Conservation (phyloP, 2,888 invertebrate species). For the Pterostichus niger region DNA sequence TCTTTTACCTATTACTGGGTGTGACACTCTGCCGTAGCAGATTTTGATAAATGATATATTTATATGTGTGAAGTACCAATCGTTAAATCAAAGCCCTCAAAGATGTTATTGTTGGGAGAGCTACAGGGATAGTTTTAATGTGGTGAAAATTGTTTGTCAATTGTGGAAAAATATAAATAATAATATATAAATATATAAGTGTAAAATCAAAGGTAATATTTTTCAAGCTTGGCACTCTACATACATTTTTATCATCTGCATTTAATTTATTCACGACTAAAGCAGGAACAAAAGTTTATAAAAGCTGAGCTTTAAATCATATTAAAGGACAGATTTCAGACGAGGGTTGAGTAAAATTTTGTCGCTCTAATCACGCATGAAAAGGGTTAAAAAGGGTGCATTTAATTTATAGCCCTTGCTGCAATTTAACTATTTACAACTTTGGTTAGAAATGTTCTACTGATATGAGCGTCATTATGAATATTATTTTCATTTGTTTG, state of each 20-base stretch:
- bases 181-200: constrained; percentile 1
- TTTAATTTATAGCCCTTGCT: constrained; percentile 22
- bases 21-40: no score
- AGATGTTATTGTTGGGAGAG: no score
- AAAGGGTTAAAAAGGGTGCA: constrained; percentile 53
- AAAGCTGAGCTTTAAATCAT: constrained; percentile 40
- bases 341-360: constrained; percentile 24
- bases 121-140: no score
- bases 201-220: constrained; percentile 7
- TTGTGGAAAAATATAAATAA: no score
- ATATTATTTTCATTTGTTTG: no score
- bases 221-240: background rate
- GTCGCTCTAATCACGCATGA: constrained; percentile 54
- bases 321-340: constrained; percentile 8
- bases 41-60: no score
- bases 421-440: background rate
- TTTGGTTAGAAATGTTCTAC: background rate
- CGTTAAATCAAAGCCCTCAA: no score
- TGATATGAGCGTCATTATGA: background rate
- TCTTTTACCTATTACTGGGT: no score
- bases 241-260: constrained; percentile 1
- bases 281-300: constrained; percentile 34
- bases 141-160: no score
- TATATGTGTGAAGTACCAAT: no score
- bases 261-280: constrained; percentile 13